Base-by-base conservation (phyloP, 2,797 vertebrate species). In the Sebastes matsubarae region DNA sequence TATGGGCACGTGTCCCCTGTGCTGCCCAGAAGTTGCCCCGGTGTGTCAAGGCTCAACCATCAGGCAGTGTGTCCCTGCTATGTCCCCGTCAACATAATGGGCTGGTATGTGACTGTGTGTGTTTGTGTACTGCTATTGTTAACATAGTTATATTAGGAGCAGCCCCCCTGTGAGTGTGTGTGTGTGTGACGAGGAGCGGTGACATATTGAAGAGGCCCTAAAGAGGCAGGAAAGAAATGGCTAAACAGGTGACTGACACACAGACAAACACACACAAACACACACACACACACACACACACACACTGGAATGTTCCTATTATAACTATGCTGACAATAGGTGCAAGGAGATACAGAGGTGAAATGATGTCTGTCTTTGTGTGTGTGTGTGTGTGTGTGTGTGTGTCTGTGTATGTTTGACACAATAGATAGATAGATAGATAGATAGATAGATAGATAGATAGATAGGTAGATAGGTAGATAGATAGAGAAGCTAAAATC, bases 281-380 rank as follows among this genome's bases (percentile, higher is more conserved):
- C 60, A 61, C 63, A 60, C 68, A 77, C 75, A 78, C 24, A 42
- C 54, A 59, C 54, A 24, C 64, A 70, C 60, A 79, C 64, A 54
- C 32, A 64, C 4, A 8, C 3, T 8, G 78, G 75, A 70, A 84
- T 77, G 77, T 57, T 75, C 84, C 80, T 25, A 77, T 79, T 83
- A 87, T 88, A 89, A 82, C 85, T 77, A 61, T 78, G 80, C 38
- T 74, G 82, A 89, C 79, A 85, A 82, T 69, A 73, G 67, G 57
- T 68, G 72, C 38, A 77, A 75, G 79, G 78, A 75, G 78, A 88
- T 63, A 58, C 83, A 69, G 72, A 80, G 74, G 69, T 77, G 72
- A 82, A 59, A 12, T 75, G 61, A 46, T 57, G 54, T 42, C 20
- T 54, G 52, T 52, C 36, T 64, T 46, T 60, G 38, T 66, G 69